These are phyloP conservation scores for Halcyon malimbica DNA, from an alignment of 2,113 vertebrate species.

Conservation along the genomic window DNA sequence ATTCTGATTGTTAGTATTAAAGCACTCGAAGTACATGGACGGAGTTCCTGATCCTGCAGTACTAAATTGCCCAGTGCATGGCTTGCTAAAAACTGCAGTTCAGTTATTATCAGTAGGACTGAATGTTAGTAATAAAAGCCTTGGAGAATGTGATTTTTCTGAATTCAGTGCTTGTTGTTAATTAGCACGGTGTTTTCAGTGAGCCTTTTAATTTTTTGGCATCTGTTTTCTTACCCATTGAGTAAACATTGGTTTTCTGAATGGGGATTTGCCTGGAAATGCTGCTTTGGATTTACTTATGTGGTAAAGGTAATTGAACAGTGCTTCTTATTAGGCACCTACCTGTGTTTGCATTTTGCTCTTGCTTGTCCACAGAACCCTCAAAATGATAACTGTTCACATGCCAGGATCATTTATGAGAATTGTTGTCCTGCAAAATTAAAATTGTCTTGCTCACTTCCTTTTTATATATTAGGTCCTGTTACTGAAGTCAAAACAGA, in stretches of 20 bases:
- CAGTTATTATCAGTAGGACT: neutral
- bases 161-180: neutral
- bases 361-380: constrained; percentile 28
- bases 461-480: constrained; percentile 82
- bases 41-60: neutral
- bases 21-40: neutral
- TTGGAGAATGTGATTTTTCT: neutral
- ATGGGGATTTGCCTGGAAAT: constrained; percentile 30
- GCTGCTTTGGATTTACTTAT: neutral
- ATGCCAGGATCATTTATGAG: constrained; percentile 5
- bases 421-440: constrained; percentile 63
- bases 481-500: constrained; percentile 98
- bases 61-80: neutral
- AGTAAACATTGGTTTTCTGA: neutral
- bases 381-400: constrained; percentile 15
- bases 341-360: constrained; percentile 39
- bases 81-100: neutral
- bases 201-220: neutral
- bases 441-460: constrained; percentile 74
- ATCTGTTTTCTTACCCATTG: neutral
- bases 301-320: constrained; percentile 1
- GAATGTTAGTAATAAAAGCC: neutral
- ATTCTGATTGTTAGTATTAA: neutral
- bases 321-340: neutral
- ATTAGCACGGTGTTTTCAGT: neutral